These are phyloP conservation scores for Burhinus oedicnemus DNA, from an alignment of 2,113 vertebrate species.

Conservation along the genomic window DNA sequence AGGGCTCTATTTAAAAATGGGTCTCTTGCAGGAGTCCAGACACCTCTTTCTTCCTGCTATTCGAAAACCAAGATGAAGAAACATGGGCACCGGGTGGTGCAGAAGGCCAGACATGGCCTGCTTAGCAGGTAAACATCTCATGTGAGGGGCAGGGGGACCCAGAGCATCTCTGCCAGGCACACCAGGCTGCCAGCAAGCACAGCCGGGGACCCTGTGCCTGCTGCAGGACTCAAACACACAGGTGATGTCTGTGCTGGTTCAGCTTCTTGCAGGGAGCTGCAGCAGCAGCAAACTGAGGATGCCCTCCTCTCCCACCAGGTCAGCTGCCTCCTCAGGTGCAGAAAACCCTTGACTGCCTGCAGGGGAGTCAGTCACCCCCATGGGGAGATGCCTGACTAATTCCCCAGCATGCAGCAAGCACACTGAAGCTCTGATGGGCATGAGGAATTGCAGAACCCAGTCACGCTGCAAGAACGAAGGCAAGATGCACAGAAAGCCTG, in stretches of 20 bases:
- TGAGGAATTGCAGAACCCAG: not conserved
- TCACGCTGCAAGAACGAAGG: not conserved
- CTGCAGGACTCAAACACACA: accelerated
- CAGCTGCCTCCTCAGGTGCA: not conserved
- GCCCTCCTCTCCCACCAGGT: not conserved
- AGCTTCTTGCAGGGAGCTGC: not conserved
- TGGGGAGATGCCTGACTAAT: not conserved
- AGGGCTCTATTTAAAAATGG: not conserved
- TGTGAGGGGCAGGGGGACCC: not conserved
- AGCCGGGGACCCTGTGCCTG: not conserved
- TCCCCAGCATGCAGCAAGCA: not conserved
- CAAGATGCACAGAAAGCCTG: not conserved
- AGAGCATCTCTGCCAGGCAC: not conserved
- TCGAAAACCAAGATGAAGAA: not conserved
- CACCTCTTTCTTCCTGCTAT: not conserved
- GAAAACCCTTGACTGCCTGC: not conserved
- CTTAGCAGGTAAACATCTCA: not conserved
- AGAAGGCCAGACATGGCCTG: not conserved
- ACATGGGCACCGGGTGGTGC: not conserved
- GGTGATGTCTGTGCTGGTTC: not conserved
- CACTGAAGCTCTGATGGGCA: not conserved
- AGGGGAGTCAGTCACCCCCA: not conserved
- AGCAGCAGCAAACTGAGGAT: not conserved
- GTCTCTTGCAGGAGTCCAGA: not conserved
- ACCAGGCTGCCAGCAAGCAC: not conserved